Percentiles rank a stretch among this genome's conserved stretches.
These are phyloP conservation scores for Plemyria rubiginata DNA, from an alignment of 2,888 invertebrate genomes.

Conservation along the genomic window DNA sequence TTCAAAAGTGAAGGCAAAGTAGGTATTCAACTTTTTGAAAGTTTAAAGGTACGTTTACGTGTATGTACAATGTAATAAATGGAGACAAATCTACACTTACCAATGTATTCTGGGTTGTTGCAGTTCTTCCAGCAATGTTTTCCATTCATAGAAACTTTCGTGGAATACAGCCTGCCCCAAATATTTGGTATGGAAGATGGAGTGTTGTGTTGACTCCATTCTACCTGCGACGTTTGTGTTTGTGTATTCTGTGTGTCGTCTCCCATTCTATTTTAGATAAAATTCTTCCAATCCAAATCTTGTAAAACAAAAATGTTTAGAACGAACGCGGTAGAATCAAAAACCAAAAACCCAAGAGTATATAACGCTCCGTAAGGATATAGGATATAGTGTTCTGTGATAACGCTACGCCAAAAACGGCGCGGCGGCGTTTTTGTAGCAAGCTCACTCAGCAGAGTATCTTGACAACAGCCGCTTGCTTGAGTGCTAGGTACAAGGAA, in stretches of 20 bases:
- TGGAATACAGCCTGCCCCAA: conserved; percentile 83
- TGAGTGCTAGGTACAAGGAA: too few species aligned
- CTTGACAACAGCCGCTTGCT: too few species aligned
- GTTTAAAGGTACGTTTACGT: conserved; percentile 31
- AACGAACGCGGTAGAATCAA: too few species aligned
- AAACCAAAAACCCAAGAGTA: neutral
- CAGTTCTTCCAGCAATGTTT: conserved; percentile 66
- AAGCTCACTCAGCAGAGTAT: too few species aligned
- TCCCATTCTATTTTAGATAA: conserved; percentile 54
- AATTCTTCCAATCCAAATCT: neutral
- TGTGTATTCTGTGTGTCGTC: conserved; percentile 72
- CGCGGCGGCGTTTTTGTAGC: too few species aligned
- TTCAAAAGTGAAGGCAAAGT: neutral
- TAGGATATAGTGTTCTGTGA: too few species aligned
- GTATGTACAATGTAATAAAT: neutral
- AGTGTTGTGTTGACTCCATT: conserved; percentile 75
- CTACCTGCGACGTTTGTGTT: conserved; percentile 78
- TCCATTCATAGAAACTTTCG: conserved; percentile 60
- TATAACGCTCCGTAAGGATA: too few species aligned
- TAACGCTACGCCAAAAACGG: too few species aligned
- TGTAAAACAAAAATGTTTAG: neutral
- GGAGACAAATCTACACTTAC: conserved; percentile 51
- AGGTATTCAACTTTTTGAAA: conserved; percentile 17
- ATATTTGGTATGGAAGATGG: conserved; percentile 70
- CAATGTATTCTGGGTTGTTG: conserved; percentile 67